These are phyloP conservation scores for Drosophila longiperda DNA, from an alignment of 2,888 invertebrate genomes.

Conservation along the genomic window DNA sequence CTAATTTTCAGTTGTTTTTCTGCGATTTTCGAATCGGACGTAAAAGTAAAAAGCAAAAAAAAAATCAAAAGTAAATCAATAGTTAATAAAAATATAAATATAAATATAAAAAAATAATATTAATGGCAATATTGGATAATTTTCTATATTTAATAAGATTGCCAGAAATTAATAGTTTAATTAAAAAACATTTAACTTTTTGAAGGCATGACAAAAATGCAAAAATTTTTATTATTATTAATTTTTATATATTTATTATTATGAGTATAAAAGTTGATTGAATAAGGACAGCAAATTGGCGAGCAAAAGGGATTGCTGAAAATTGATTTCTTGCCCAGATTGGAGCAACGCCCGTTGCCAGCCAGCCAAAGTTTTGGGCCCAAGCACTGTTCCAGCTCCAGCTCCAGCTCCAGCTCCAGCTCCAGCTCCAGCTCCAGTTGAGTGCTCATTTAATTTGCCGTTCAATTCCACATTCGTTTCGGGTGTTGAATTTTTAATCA, in stretches of 20 bases:
- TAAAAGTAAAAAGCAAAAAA: too few relatives aligned
- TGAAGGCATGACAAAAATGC: too few relatives aligned
- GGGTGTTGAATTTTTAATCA: constrained; percentile 84
- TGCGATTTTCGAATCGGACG: neutral
- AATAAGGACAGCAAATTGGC: neutral
- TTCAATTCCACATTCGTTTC: constrained; percentile 82
- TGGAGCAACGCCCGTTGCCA: neutral
- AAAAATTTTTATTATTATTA: too few relatives aligned
- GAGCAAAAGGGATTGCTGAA: neutral
- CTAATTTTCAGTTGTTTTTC: rapidly evolving
- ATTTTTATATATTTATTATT: too few relatives aligned
- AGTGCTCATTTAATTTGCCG: constrained; percentile 81
- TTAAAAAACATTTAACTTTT: too few relatives aligned
- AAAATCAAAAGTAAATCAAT: too few relatives aligned
- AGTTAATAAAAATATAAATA: too few relatives aligned
- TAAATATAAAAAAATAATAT: too few relatives aligned
- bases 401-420: neutral
- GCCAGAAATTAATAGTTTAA: too few relatives aligned
- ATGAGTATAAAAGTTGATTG: neutral
- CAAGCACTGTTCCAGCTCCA: neutral
- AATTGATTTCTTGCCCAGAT: neutral
- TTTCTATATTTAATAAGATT: too few relatives aligned
- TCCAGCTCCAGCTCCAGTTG: constrained; percentile 25
- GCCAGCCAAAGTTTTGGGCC: neutral
- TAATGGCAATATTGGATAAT: too few relatives aligned